Percentiles rank a stretch among this genome's conserved stretches.
These are phyloP conservation scores for Helarctos malayanus DNA, from an alignment of 2,797 vertebrate genomes.

Conservation along the genomic window DNA sequence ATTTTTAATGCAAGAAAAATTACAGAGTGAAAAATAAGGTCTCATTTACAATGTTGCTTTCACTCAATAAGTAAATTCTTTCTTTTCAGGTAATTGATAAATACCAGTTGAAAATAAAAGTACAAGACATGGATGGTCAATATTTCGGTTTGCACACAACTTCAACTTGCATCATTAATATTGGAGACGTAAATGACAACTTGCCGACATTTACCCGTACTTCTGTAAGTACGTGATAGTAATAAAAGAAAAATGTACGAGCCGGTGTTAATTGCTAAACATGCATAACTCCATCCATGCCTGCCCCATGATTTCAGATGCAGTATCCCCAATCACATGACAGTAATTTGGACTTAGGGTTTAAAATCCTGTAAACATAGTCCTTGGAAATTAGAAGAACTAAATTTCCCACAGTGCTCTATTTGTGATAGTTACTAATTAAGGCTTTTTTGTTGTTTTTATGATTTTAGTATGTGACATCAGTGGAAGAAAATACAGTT, in stretches of 20 bases:
- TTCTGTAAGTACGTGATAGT: conserved; percentile 90
- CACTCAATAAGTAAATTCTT: neutral
- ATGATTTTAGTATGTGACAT: conserved; percentile 88
- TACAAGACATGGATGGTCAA: conserved; percentile 92
- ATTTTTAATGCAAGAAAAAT: neutral
- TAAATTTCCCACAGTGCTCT: neutral
- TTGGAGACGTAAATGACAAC: conserved; percentile 94
- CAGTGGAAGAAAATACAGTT: conserved; percentile 91
- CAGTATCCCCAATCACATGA: neutral
- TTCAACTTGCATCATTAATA: conserved; percentile 88
- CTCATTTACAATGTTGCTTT: neutral
- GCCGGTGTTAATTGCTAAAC: neutral
- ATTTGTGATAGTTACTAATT: neutral
- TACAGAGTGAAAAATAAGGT: neutral
- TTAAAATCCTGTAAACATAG: neutral
- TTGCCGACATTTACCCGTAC: conserved; percentile 88
- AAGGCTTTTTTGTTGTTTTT: conserved; percentile 16
- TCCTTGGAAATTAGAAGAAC: conserved; percentile 4
- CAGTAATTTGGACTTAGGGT: neutral
- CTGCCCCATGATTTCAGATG: neutral
- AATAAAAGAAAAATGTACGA: neutral
- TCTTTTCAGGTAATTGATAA: conserved; percentile 89
- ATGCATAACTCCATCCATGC: neutral
- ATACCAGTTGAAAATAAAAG: conserved; percentile 89
- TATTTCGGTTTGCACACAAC: conserved; percentile 88